Evolutionary conservation across 2,888 invertebrate genomes (phyloP), one percentile per base, ranked within the genome.

Genomic region (Congeria kusceri): DNA sequence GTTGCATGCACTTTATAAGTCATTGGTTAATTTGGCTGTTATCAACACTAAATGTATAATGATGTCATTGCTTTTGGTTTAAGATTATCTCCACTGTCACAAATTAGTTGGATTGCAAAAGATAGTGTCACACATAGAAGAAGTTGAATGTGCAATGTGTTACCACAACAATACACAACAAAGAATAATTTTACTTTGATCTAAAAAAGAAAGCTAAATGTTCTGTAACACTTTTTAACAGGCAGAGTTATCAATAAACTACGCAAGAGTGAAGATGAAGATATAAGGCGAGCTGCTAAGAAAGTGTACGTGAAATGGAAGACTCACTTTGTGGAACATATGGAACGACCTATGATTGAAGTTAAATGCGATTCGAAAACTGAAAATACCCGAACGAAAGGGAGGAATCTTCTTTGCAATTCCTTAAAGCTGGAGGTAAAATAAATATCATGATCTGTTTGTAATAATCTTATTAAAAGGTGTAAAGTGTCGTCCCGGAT

Each of bases 361-460:
- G 92, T 92, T 25, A 86, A 86, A 59, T 90, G 88, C 85, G 91
- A 91, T 75, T 75, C 83, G 23, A 90, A 89, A 65, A 88, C 90
- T 65, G 90, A 92, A 53, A 86, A 83, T 53, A 65, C 88, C 44
- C 80, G 92, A 61, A 73, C 75, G 11, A 79, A 86, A 23, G 90
- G 89, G 7, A 86, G 85, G 56, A 85, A 82, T 44, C 78, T 90
- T 15, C 65, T 92, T 18, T 77, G 86, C 18, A 89, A 85, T 11
- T 85, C 89, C 29, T 69, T 92, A 29, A 44, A 66, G 23, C 58
- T 88, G 25, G 83, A 88, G 85, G 89, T 88, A 80, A 49, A 44
- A 39, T 11, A 39, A 39, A 39, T 39, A 39, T 15, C 39, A 3
- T 39, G 1, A 39, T 39, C 9, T 28, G 15, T 59, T 15, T 15